Evolutionary conservation across 2,888 invertebrate species (phyloP), one percentile per base, ranked within the genome.

Genomic region (Drosophila quinaria): DNA sequence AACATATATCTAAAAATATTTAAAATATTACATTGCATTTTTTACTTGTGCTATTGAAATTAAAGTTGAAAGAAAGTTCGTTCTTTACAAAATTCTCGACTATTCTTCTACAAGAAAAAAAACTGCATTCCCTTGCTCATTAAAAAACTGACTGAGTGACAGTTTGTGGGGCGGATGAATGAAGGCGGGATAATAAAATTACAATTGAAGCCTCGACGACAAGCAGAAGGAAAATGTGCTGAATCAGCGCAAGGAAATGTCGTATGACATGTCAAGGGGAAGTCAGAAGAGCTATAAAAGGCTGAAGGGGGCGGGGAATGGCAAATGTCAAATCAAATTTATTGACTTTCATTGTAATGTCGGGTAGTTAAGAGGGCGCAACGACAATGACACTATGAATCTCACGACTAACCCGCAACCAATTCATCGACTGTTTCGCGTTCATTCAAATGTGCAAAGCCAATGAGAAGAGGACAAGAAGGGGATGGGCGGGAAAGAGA

Each of bases 271-370:
- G 22, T 17, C 17, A n/a, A 54, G 10, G 31, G 22, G 37, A 13
- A 4, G 22, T 17, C 17, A n/a, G 60, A 9, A 25, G 22, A 41
- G 47, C 58, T 49, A 22, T 47, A 25, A 22, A 22, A 19, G 17
- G 8, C 25, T 4, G n/a, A 29, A 17, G 10, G 13, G 13, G 35
- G 37, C 6, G 25, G 46, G 55, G 49, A 8, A 29, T 58, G 70
- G 74, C 69, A 75, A 81, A 79, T 86, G 86, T 89, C 89, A 89
- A 81, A 89, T 86, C 87, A 86, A 86, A 87, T 86, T 89, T 86
- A 86, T 86, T 89, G 86, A 86, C 85, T 89, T 84, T 80, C 81
- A 89, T 86, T 86, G 89, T 81, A 70, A 60, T 68, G 61, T 29
- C 50, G 50, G 56, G 50, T 42, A 74, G 61, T 44, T 65, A 25